phyloP scores from a whole-genome alignment of 1,140 invertebrate genomes.

The Brachionus plicatilis region DNA sequence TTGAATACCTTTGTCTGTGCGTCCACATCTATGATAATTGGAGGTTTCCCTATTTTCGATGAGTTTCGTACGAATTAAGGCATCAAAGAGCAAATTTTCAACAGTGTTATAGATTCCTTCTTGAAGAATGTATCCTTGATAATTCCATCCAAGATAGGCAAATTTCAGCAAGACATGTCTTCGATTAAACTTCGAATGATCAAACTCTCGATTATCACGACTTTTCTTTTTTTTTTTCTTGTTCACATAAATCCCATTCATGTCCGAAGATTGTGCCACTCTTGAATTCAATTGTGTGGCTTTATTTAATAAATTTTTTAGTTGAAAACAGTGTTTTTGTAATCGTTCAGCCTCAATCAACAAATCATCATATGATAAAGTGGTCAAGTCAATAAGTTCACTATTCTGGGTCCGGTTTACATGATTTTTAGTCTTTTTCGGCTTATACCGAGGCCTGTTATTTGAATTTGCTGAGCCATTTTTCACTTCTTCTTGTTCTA shows the following conservation, averaged over 20 bases:
- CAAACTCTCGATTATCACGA: neutral
- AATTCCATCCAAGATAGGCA: conserved; percentile 40
- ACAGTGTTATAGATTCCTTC: conserved; percentile 22
- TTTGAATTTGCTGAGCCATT: neutral
- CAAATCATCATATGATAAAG: conserved; percentile 5
- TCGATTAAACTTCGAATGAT: neutral
- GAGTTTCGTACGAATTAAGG: conserved; percentile 29
- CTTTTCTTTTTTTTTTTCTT: conserved; percentile 35
- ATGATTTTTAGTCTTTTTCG: conserved; percentile 13
- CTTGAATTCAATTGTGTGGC: neutral
- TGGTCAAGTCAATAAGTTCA: neutral
- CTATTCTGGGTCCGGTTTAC: conserved; percentile 6
- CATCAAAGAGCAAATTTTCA: conserved; percentile 40
- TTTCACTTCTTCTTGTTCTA: neutral
- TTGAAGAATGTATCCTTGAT: conserved; percentile 39
- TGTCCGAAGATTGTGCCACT: neutral
- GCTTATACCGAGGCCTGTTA: neutral
- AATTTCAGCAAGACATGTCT: conserved; percentile 27
- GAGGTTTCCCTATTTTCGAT: conserved; percentile 24
- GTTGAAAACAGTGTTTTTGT: conserved; percentile 18
- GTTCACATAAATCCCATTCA: neutral
- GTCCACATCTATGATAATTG: conserved; percentile 40
- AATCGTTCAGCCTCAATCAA: neutral
- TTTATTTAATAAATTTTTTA: conserved; percentile 32
- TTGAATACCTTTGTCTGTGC: conserved; percentile 40